phyloP scores from a whole-genome alignment of 2,888 invertebrate species.

The Brachyopa scutellaris region DNA sequence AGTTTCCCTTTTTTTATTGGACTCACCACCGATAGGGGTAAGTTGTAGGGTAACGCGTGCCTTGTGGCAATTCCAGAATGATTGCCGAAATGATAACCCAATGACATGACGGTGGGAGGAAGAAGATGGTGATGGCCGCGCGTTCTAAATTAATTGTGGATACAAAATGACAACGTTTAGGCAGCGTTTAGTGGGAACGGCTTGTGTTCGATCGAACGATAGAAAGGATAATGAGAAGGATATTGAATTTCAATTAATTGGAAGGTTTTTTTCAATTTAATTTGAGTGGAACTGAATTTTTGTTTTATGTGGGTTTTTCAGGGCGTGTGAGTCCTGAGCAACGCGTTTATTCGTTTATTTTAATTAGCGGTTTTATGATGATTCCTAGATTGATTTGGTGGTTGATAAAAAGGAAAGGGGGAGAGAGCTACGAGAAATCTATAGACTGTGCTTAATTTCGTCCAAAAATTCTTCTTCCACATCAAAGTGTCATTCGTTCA shows the following conservation, averaged over 20 bases:
- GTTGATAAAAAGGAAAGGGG: no score
- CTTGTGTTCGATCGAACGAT: conserved; percentile 38
- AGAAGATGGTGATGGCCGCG: conserved; percentile 46
- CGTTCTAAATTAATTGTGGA: conserved; percentile 63
- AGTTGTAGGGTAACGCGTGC: conserved; percentile 63
- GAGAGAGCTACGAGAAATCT: no score
- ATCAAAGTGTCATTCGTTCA: no score
- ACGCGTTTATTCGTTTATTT: no score
- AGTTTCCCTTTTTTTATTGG: conserved; percentile 51
- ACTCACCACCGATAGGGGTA: conserved; percentile 62
- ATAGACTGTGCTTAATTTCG: no score
- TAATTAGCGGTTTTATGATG: no score
- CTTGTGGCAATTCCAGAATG: conserved; percentile 62
- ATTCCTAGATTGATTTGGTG: no score
- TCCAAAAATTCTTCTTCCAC: no score
- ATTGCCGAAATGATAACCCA: conserved; percentile 65
- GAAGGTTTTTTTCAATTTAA: not conserved
- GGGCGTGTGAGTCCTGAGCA: no score
- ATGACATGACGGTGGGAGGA: conserved; percentile 22
- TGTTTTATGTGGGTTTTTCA: not conserved
- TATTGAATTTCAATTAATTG: conserved; percentile 69
- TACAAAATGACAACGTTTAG: conserved; percentile 59
- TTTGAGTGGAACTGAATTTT: not conserved
- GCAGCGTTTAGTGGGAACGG: conserved; percentile 68
- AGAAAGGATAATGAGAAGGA: conserved; percentile 57